A percentile compares a stretch with the other conserved stretches of the same genome.
phyloP scores from a whole-genome alignment of 2,888 invertebrate species.

The Phyto melanocephala region DNA sequence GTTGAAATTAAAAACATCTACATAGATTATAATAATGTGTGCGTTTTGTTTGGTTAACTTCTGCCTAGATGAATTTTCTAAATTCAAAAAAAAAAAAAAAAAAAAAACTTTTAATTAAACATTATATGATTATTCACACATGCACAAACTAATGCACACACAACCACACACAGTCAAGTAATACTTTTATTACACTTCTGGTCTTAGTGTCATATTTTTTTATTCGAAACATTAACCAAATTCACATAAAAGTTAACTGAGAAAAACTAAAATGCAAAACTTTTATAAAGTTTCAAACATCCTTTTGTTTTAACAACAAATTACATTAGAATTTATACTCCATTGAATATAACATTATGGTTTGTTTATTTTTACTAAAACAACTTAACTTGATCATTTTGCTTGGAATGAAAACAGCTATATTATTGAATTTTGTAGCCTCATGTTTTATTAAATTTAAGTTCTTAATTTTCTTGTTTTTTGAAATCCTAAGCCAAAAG shows the following conservation, averaged over 20 bases:
- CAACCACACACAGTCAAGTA: not conserved
- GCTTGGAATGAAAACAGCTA: too few relatives aligned
- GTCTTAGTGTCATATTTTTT: constrained; percentile 24
- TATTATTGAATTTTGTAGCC: too few relatives aligned
- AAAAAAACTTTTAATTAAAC: constrained; percentile 50
- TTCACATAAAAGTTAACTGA: not conserved
- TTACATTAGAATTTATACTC: not conserved
- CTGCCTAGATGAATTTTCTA: constrained; percentile 55
- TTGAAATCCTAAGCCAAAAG: too few relatives aligned
- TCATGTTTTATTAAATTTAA: too few relatives aligned
- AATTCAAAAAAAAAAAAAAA: constrained; percentile 33
- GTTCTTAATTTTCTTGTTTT: too few relatives aligned
- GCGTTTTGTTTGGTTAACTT: constrained; percentile 49
- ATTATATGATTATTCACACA: constrained; percentile 15
- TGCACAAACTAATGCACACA: not conserved
- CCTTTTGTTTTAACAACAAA: constrained; percentile 1
- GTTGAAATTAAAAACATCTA: not conserved
- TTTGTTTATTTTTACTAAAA: too few relatives aligned
- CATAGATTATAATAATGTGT: constrained; percentile 18
- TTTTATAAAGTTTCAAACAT: not conserved
- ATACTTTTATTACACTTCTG: not conserved
- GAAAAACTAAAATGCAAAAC: not conserved
- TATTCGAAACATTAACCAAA: constrained; percentile 40
- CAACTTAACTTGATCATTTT: too few relatives aligned
- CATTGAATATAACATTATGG: not conserved